Evolutionary conservation across 1,140 invertebrate genomes (phyloP).

Genomic region (Nixonia krombeini): DNA sequence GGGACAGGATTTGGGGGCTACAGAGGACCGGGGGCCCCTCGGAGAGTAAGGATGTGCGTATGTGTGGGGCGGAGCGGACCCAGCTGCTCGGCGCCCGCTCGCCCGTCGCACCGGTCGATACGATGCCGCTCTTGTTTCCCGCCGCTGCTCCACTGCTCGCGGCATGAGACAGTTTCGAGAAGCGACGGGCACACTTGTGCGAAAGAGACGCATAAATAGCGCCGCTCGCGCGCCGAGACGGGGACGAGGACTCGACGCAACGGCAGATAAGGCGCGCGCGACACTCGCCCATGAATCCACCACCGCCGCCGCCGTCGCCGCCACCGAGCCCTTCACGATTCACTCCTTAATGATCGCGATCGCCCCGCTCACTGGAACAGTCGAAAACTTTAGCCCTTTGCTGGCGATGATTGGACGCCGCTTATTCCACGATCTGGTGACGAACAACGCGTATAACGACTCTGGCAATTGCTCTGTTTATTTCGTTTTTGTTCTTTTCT

Average conservation of each 20-base stretch:
- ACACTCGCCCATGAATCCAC: constrained; percentile 5
- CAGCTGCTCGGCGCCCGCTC: constrained; percentile 48
- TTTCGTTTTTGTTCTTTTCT: too few relatives aligned
- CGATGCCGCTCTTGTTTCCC: constrained; percentile 34
- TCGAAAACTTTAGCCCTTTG: constrained; percentile 9
- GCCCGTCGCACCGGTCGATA: constrained; percentile 49
- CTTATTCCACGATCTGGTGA: neutral
- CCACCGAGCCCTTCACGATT: constrained; percentile 19
- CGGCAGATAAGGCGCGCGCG: constrained; percentile 20
- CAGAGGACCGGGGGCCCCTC: constrained; percentile 71
- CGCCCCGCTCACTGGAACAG: constrained; percentile 6
- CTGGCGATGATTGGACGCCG: constrained; percentile 17
- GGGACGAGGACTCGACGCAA: constrained; percentile 14
- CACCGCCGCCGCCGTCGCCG: too few relatives aligned
- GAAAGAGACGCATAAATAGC: constrained; percentile 22
- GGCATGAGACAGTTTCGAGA: constrained; percentile 31
- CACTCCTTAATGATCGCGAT: constrained; percentile 28
- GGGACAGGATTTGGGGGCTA: constrained; percentile 69
- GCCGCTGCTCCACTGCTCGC: constrained; percentile 28
- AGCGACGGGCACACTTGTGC: constrained; percentile 8
- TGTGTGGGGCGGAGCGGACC: constrained; percentile 70
- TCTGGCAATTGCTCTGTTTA: neutral
- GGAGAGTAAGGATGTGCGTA: constrained; percentile 74
- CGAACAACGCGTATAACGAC: neutral
- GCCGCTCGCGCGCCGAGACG: constrained; percentile 8